Conservation (phyloP, 2,113 vertebrate genomes). For the Crotalus viridis region DNA sequence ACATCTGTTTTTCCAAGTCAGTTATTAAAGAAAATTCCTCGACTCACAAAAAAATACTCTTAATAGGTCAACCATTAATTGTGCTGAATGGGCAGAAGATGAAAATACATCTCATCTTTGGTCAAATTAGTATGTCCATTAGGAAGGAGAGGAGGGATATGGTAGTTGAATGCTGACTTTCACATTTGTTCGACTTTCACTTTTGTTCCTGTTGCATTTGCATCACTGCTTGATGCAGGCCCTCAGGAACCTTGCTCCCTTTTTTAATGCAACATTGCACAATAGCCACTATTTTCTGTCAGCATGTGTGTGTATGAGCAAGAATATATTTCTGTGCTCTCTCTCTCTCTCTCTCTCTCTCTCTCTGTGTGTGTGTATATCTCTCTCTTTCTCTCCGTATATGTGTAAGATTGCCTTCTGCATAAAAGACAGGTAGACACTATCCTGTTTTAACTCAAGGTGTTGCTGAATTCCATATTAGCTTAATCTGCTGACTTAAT, state of each 20-base stretch:
- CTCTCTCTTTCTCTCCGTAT: background rate
- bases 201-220: background rate
- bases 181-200: background rate
- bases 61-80: conserved; percentile 1
- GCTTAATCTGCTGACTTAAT: background rate
- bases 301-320: background rate
- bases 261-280: background rate
- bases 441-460: background rate
- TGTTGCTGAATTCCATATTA: background rate
- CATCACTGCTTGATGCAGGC: background rate
- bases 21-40: background rate
- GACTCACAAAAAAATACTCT: background rate
- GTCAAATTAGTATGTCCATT: conserved; percentile 12
- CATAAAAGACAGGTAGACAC: background rate
- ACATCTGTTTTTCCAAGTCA: background rate
- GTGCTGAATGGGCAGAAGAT: background rate
- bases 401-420: background rate
- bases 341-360: background rate
- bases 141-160: background rate
- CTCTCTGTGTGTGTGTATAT: too few relatives aligned
- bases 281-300: background rate
- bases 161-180: background rate
- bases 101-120: background rate
- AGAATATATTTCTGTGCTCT: background rate
- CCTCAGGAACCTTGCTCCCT: background rate